Evolutionary conservation across 2,113 vertebrate species (phyloP), one percentile per base, ranked within the genome.

Genomic region (Candoia aspera): DNA sequence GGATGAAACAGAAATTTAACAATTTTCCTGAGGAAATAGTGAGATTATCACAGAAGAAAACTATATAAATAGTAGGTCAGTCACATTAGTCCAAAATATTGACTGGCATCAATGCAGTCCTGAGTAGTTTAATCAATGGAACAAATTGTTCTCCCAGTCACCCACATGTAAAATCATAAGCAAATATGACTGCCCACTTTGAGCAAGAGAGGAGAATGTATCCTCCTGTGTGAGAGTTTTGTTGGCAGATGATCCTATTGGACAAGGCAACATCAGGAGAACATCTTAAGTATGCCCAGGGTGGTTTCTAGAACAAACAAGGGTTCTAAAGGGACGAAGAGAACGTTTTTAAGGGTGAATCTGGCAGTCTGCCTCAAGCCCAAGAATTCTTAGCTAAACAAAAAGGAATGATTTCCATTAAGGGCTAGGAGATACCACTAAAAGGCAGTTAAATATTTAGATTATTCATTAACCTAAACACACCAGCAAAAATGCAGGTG

Each of bases 401-500:
- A 93, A 86, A 92, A 89, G 85, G 89, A 92, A 59, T 91, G 92
- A 92, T 86, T 86, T 89, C 91, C 93, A 94, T 88, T 92, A n/a
- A 10, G 93, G 94, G 68, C 84, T 60, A 94, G 92, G 94, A 94
- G 8, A 6, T 92, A 46, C 83, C 64, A 83, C 2, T 8, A 93
- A 93, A 57, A 57, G 12, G 13, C 87, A 62, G 49, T 90, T 95
- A 94, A 93, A 92, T 95, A 93, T 92, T 94, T 90, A 87, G 79
- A 89, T 92, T 91, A 91, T 96, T 90, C 55, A 94, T 92, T 87
- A 42, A 79, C 17, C 33, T 79, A 21, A 79, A 94, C 83, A 86
- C n/a, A 87, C 15, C 57, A 94, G 68, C 88, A 54, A 88, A 95
- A 88, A 54, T 94, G 89, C 93, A 96, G 95, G 94, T 95, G 89